phyloP scores from a whole-genome alignment of 2,113 vertebrate species.

The Macrotus californicus region DNA sequence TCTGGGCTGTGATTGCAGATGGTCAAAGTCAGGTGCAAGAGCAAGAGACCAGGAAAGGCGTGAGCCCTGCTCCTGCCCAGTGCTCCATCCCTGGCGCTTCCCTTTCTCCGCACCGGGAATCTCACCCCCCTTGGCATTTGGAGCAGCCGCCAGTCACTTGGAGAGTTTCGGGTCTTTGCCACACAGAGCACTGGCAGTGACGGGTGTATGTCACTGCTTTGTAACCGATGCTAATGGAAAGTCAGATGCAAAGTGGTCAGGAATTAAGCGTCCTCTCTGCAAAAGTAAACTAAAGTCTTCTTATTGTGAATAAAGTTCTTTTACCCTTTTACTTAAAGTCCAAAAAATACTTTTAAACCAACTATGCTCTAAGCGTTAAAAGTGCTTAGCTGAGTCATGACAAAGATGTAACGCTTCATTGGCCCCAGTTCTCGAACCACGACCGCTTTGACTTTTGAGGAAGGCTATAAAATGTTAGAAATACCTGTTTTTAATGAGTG shows the following conservation, averaged over 20 bases:
- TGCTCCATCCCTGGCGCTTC: fast-evolving
- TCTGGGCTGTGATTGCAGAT: neutral
- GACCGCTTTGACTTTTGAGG: neutral
- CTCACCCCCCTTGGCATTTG: too few species aligned
- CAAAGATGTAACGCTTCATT: neutral
- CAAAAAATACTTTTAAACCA: neutral
- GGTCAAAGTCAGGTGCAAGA: neutral
- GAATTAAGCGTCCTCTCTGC: neutral
- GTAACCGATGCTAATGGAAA: neutral
- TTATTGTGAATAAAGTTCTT: neutral
- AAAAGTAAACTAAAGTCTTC: neutral
- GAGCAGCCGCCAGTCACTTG: neutral
- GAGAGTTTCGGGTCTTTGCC: neutral
- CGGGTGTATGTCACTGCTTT: neutral
- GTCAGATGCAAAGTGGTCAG: neutral
- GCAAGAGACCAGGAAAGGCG: neutral
- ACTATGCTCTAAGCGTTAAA: neutral
- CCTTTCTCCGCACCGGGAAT: neutral
- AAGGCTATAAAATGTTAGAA: neutral
- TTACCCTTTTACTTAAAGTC: neutral
- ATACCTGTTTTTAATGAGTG: neutral
- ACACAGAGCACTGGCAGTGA: neutral
- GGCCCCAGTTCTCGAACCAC: neutral
- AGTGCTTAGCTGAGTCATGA: neutral
- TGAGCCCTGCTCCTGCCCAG: too few species aligned